phyloP scores from a whole-genome alignment of 2,113 vertebrate genomes.

The Bambusicola thoracicus region DNA sequence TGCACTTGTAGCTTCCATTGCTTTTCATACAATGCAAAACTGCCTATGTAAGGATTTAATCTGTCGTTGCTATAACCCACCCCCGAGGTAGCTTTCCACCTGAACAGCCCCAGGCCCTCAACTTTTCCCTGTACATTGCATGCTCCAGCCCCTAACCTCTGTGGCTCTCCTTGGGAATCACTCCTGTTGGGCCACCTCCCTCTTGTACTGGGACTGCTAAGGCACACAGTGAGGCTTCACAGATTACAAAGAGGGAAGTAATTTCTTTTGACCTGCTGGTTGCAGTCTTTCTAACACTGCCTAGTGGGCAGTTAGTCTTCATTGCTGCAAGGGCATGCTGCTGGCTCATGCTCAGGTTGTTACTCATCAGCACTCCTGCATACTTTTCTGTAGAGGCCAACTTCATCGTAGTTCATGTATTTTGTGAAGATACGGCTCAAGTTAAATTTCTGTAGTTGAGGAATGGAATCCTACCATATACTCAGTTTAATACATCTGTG shows the following conservation, averaged over 20 bases:
- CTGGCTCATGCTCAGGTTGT: not conserved
- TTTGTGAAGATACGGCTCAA: not conserved
- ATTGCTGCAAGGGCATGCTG: rapidly evolving
- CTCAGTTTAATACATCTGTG: not conserved
- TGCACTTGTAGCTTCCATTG: not conserved
- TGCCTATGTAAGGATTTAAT: not conserved
- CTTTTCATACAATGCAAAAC: not conserved
- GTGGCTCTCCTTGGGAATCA: not conserved
- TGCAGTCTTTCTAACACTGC: rapidly evolving
- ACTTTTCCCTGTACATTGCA: not conserved
- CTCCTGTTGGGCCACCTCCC: not conserved
- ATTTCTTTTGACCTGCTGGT: not conserved
- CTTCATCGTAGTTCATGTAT: not conserved
- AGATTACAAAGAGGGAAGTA: not conserved
- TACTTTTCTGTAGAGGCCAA: not conserved
- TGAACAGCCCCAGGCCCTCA: not conserved
- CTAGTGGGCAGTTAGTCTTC: not conserved
- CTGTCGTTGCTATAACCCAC: not conserved
- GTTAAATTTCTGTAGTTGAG: not conserved
- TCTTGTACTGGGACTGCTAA: not conserved
- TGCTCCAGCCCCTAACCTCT: not conserved
- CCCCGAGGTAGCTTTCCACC: too few species aligned
- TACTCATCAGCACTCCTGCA: not conserved
- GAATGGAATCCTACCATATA: rapidly evolving
- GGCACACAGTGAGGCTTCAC: not conserved